Evolutionary conservation across 2,888 invertebrate species (phyloP), one percentile per base, ranked within the genome.

Genomic region (Polylopha cassiicola): DNA sequence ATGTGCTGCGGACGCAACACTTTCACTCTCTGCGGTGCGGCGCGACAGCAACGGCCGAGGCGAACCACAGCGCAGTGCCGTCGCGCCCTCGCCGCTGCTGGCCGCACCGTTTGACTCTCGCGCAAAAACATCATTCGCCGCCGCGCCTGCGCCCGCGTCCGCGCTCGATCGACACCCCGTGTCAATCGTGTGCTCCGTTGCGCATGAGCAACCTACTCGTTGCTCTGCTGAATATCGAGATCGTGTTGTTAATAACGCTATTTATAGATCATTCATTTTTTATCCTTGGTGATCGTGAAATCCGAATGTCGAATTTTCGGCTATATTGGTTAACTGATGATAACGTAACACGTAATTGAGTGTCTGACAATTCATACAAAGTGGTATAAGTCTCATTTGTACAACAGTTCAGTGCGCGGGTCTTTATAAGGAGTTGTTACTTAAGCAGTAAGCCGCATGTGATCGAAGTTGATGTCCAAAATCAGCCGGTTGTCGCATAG

Each of bases 1-100:
- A 77, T 73, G 69, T 58, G 61, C 61, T 28, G 59, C 59, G 66
- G 64, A 71, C 65, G 65, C 66, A 66, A 70, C 72, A 81, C 85
- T 85, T 85, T 85, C 85, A 85, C 85, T 85, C 67, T 82, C 78
- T 66, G 45, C 47, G 39, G 30, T 11, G 43, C 53, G 67, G 65
- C 61, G 65, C 64, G 70, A 60, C 68, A 60, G 59, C 60, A 50
- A 58, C 51, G 55, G 63, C 51, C 59, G 56, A 63, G 48, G 47
- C 46, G 54, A 43, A 49, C 53, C 56, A 53, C 58, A 51, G 48
- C 55, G 48, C 65, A 74, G 80, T 78, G 78, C 73, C 69, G 73
- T 68, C 72, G 75, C 75, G 77, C 60, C 60, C 50, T 64, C 72
- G 68, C 65, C 65, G 72, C 66, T 64, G 61, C 65, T 60, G 68